These are phyloP conservation scores for Poecilia velifera DNA, from an alignment of 2,797 vertebrate species.

Conservation along the genomic window DNA sequence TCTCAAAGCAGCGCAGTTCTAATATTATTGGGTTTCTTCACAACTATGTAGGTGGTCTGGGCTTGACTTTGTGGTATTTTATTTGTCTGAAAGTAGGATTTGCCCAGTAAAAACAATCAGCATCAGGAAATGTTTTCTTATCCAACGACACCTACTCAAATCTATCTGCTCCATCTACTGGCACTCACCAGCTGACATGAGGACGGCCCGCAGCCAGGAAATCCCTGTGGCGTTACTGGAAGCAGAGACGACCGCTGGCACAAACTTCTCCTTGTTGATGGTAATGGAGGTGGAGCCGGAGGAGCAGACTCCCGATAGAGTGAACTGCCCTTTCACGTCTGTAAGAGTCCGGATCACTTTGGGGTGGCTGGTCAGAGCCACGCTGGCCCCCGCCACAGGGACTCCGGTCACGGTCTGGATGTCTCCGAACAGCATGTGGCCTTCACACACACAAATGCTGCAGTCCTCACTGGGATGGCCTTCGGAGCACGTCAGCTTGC, in stretches of 20 bases:
- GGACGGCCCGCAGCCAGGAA: constrained; percentile 77
- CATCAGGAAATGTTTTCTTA: constrained; percentile 10
- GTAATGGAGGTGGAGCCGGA: constrained; percentile 70
- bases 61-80: not conserved
- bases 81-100: constrained; percentile 31
- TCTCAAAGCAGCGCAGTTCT: constrained; percentile 42
- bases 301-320: constrained; percentile 82
- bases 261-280: constrained; percentile 84
- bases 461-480: constrained; percentile 82
- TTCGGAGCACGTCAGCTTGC: constrained; percentile 72
- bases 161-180: not conserved
- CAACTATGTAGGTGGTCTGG: constrained; percentile 29
- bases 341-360: constrained; percentile 74
- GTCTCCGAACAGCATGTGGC: constrained; percentile 80
- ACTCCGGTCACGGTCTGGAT: constrained; percentile 78
- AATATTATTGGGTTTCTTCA: constrained; percentile 60
- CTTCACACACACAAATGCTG: constrained; percentile 81
- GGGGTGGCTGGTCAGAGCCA: constrained; percentile 76
- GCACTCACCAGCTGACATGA: constrained; percentile 85
- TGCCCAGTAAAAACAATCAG: not conserved
- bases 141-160: not conserved
- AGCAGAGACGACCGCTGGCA: constrained; percentile 65
- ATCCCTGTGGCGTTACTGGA: constrained; percentile 76
- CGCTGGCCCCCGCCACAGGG: constrained; percentile 77
- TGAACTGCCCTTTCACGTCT: constrained; percentile 83